These are phyloP conservation scores for Sciaenops ocellatus DNA, from an alignment of 2,797 vertebrate genomes.

Conservation along the genomic window DNA sequence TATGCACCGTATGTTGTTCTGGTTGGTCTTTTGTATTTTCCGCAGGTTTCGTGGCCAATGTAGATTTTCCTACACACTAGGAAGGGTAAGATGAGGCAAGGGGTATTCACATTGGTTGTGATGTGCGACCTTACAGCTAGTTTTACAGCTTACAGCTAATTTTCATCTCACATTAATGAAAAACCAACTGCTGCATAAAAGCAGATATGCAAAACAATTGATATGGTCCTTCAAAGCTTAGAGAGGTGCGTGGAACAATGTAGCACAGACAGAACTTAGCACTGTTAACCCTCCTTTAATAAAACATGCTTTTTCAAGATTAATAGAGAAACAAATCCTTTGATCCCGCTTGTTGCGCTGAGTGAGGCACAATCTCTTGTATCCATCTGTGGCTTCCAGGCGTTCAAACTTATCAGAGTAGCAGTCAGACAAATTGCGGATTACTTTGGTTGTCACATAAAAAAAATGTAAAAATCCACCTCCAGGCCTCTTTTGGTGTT, in stretches of 20 bases:
- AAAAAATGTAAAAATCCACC: neutral
- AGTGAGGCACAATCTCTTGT: slow-evolving; percentile 17
- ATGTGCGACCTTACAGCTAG: no score
- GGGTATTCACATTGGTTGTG: no score
- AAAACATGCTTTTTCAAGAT: slow-evolving; percentile 13
- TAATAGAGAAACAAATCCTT: slow-evolving; percentile 33
- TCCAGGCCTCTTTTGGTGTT: neutral
- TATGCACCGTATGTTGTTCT: no score
- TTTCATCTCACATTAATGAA: neutral
- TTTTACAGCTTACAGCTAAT: neutral
- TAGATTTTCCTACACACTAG: no score
- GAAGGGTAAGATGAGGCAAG: no score
- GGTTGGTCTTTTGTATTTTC: no score
- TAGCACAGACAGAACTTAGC: neutral
- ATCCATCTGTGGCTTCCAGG: slow-evolving; percentile 27
- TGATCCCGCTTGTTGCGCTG: slow-evolving; percentile 16
- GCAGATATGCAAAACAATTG: neutral
- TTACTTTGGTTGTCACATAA: slow-evolving; percentile 3
- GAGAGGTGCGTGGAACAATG: neutral
- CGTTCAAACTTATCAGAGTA: slow-evolving; percentile 1
- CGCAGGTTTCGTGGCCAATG: no score
- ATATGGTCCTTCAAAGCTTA: neutral
- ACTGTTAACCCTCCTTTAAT: neutral
- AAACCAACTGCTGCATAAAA: neutral
- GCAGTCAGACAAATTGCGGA: slow-evolving; percentile 4